Percentiles rank a stretch among this genome's conserved stretches.
Evolutionary conservation across 1,140 invertebrate genomes (phyloP).

Genomic region (Melipona quadrifasciata): DNA sequence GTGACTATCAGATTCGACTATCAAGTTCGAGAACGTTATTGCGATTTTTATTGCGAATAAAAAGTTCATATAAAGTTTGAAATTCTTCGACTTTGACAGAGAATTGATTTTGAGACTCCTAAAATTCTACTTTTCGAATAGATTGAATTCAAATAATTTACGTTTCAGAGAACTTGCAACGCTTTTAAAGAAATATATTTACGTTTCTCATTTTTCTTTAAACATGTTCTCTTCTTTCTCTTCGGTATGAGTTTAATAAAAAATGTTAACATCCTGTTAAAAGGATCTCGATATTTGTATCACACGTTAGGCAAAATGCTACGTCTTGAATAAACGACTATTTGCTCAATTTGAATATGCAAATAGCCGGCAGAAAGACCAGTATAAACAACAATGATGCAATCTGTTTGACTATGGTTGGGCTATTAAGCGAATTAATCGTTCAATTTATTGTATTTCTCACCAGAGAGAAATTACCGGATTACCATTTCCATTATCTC

Average conservation of each 20-base stretch:
- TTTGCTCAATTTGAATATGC: slow-evolving; percentile 19
- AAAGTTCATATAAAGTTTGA: not conserved
- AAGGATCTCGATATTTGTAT: not conserved
- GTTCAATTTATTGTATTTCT: not conserved
- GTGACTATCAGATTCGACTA: not conserved
- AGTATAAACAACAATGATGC: not conserved
- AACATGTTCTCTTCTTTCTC: not conserved
- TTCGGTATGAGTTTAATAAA: not conserved
- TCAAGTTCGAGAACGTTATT: not conserved
- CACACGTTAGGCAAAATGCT: not conserved
- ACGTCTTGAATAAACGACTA: not conserved
- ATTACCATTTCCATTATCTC: not conserved
- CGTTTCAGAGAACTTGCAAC: not conserved
- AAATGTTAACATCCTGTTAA: not conserved
- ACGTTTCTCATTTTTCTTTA: no score
- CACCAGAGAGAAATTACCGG: not conserved
- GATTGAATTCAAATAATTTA: no score
- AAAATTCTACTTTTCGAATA: not conserved
- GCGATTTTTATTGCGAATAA: not conserved
- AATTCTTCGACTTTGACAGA: not conserved
- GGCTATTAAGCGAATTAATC: not conserved
- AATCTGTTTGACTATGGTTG: slow-evolving; percentile 1
- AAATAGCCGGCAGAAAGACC: not conserved
- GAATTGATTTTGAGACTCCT: not conserved
- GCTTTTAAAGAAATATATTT: no score